Base-by-base conservation (phyloP, 2,888 invertebrate genomes). In the Mythimna ferrago region DNA sequence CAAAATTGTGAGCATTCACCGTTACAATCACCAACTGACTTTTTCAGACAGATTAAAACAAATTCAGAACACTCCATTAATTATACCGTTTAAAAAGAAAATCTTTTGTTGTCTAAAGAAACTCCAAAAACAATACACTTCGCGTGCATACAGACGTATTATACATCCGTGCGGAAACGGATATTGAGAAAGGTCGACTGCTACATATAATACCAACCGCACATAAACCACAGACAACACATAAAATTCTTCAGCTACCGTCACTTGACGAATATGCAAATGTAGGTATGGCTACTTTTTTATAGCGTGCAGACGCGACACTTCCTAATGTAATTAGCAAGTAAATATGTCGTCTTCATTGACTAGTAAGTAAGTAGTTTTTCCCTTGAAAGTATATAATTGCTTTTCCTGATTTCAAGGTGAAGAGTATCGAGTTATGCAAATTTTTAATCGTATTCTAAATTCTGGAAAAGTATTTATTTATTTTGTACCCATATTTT, bases 131-230 rank as follows among this genome's bases (percentile, higher is more conserved):
- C 61, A 80, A 83, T 62, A 26, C 21, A 80, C 67, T 84, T 66
- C 6, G 2, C 58, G 26, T 21, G 19, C 72, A 61, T 41, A 64
- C 61, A 70, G 67, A 71, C 64, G 41, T 73, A 57, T 38, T 54
- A 53, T 32, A 88, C 79, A 86, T 89, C 88, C 87, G 83, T 67
- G 71, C 91, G 91, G 91, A 91, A 89, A 85, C 84, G 87, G 87
- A 86, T 75, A 64, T 63, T 79, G 82, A 71, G 76, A 88, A 88
- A 90, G 90, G 90, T 86, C 88, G 83, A 75, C 86, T 77, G 71
- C 85, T 85, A 83, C 83, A 78, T 61, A 41, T 61, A 21, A 21
- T 58, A 58, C 32, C 32, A 35, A 41, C n/a, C 82, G 81, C 79
- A 79, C 26, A 19, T 26, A 48, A 48, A 56, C 62, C 35, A 64